These are phyloP conservation scores for Turdus rufiventris DNA, from an alignment of 2,113 vertebrate genomes.

Conservation along the genomic window DNA sequence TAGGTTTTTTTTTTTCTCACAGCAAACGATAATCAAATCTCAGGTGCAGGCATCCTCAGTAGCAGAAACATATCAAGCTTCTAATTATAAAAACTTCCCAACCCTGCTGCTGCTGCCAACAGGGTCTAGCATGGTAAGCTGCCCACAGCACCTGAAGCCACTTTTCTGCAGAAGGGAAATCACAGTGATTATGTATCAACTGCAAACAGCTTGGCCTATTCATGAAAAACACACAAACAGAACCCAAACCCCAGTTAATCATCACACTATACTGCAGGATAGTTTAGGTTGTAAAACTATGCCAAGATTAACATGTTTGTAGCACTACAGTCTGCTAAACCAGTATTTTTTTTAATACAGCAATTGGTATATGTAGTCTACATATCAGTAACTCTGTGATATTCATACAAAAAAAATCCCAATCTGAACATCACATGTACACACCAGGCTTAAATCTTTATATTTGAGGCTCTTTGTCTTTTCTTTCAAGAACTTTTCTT, in stretches of 20 bases:
- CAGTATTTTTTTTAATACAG: not conserved
- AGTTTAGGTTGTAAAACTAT: not conserved
- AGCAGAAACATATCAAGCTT: not conserved
- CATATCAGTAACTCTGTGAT: not conserved
- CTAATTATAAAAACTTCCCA: not conserved
- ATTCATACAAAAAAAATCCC: not conserved
- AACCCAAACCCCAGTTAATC: not conserved
- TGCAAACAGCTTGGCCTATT: not conserved
- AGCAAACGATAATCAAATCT: not conserved
- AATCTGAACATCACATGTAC: fast-evolving
- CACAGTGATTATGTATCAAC: not conserved
- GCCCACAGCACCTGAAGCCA: too few species aligned
- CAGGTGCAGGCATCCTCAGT: not conserved
- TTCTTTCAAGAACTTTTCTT: not conserved
- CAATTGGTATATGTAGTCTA: fast-evolving
- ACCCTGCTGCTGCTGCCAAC: not conserved
- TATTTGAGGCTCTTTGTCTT: not conserved
- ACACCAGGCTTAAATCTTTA: not conserved
- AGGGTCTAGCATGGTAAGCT: fast-evolving
- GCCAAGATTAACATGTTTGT: not conserved
- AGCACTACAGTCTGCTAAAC: not conserved
- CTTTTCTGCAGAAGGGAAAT: not conserved
- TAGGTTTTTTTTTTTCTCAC: fast-evolving
- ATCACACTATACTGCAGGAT: not conserved
- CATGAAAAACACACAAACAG: not conserved